Evolutionary conservation across 2,113 vertebrate genomes (phyloP), one percentile per base, ranked within the genome.

Genomic region (Tragelaphus buxtoni): DNA sequence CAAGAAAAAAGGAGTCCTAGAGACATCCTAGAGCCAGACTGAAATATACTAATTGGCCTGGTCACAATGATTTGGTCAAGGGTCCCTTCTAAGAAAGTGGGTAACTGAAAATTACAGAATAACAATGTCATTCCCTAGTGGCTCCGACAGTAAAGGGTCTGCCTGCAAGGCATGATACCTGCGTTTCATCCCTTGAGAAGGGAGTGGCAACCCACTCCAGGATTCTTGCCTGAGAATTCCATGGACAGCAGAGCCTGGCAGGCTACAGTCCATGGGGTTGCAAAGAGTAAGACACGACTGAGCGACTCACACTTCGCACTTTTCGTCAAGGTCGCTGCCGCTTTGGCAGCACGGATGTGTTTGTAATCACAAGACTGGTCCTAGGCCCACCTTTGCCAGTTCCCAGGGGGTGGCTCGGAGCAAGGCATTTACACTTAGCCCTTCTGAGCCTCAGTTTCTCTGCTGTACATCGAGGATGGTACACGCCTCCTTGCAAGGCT

Each of bases 31-130:
- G 81, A 94, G 88, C 91, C 69, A 72, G 69, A 35, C 22, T 63
- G 56, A 89, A 93, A 60, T 49, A 69, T 1, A 81, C 42, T 10
- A 35, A 91, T 24, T 77, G 76, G 28, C 55, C 42, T 11, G 58
- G 95, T 77, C 58, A 79, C 86, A 96, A 84, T 61, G 82, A 86
- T 47, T 82, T 92, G 47, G 69, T 86, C 91, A 91, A 80, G 2
- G 18, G 76, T 35, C 55, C 63, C 84, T 91, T 93, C 79, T 8
- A 95, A 87, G 91, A 97, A 91, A 9, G 26, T 39, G 77, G 56
- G 9, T 93, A n/a, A 77, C 63, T 94, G 55, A 65, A 87, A 79
- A 90, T 47, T 45, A 89, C 61, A 32, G 69, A 76, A 65, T 74
- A 56, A 88, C 30, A 20, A 76, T 58, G 45, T 80, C n/a, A 69